Conservation (phyloP, 2,888 invertebrate genomes). For the Furcula furcula region DNA sequence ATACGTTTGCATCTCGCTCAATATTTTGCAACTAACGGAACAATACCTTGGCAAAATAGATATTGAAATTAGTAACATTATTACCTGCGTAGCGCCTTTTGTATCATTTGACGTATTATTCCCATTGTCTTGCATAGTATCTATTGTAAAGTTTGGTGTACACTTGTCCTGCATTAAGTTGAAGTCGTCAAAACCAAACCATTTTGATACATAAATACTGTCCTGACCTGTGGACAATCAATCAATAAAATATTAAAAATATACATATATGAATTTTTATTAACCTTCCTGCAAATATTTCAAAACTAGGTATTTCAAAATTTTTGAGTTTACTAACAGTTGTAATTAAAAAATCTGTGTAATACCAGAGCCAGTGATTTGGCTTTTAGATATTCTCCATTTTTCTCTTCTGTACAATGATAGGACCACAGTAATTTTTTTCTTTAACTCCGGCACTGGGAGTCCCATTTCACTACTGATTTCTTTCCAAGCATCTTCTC, state of each 20-base stretch:
- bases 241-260: slow-evolving; percentile 11
- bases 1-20: slow-evolving; percentile 8
- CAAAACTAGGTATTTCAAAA: too few relatives aligned
- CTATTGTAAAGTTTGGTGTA: slow-evolving; percentile 7
- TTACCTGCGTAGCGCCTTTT: too few relatives aligned
- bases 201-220: slow-evolving; percentile 15
- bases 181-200: slow-evolving; percentile 16
- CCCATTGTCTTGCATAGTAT: slow-evolving; percentile 4
- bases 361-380: slow-evolving; percentile 11
- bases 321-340: too few relatives aligned
- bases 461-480: slow-evolving; percentile 12
- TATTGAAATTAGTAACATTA: slow-evolving; percentile 15
- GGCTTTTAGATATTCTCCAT: slow-evolving; percentile 10
- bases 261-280: too few relatives aligned
- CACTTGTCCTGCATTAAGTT: slow-evolving; percentile 12
- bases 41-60: slow-evolving; percentile 18
- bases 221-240: slow-evolving; percentile 15
- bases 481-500: slow-evolving; percentile 15
- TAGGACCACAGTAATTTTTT: slow-evolving; percentile 12
- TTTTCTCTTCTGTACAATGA: slow-evolving; percentile 14
- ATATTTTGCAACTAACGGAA: slow-evolving; percentile 15
- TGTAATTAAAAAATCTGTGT: background rate
- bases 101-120: too few relatives aligned
- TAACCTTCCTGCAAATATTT: too few relatives aligned
- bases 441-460: slow-evolving; percentile 11